A percentile compares a stretch with the other conserved stretches of the same genome.
These are phyloP conservation scores for Brenthis hecate DNA, from an alignment of 2,888 invertebrate genomes.

Conservation along the genomic window DNA sequence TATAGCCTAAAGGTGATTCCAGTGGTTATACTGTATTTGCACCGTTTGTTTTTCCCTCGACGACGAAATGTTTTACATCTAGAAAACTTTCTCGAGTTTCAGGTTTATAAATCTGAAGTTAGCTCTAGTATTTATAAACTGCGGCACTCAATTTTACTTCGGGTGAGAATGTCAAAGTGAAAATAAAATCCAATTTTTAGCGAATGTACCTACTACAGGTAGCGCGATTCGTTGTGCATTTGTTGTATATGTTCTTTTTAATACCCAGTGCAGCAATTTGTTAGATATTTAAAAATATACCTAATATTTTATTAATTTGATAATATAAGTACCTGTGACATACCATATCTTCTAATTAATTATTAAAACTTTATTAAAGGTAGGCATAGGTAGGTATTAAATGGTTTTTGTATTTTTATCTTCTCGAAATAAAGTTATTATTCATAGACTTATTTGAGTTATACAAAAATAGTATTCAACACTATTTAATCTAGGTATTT, in stretches of 20 bases:
- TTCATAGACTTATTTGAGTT: too few species aligned
- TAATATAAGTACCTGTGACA: too few species aligned
- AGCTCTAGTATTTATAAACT: conserved; percentile 20
- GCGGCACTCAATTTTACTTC: conserved; percentile 7
- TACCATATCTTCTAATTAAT: too few species aligned
- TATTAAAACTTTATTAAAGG: too few species aligned
- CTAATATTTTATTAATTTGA: too few species aligned
- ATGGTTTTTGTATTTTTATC: too few species aligned
- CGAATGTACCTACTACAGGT: conserved; percentile 1
- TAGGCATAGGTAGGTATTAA: too few species aligned
- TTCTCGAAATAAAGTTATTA: too few species aligned
- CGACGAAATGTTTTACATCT: conserved; percentile 36
- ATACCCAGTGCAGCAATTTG: neutral
- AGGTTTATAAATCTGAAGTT: conserved; percentile 27
- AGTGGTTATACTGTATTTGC: conserved; percentile 53
- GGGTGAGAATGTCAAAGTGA: conserved; percentile 15
- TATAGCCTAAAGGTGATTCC: conserved; percentile 51
- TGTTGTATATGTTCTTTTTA: neutral
- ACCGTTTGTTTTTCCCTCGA: conserved; percentile 42
- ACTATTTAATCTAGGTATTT: too few species aligned
- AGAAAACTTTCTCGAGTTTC: conserved; percentile 33
- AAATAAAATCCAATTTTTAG: conserved; percentile 11
- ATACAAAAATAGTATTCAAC: too few species aligned
- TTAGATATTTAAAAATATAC: neutral
- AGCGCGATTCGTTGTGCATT: neutral